Base-by-base conservation (phyloP, 2,113 vertebrate genomes). In the Campylomormyrus tamandua region DNA sequence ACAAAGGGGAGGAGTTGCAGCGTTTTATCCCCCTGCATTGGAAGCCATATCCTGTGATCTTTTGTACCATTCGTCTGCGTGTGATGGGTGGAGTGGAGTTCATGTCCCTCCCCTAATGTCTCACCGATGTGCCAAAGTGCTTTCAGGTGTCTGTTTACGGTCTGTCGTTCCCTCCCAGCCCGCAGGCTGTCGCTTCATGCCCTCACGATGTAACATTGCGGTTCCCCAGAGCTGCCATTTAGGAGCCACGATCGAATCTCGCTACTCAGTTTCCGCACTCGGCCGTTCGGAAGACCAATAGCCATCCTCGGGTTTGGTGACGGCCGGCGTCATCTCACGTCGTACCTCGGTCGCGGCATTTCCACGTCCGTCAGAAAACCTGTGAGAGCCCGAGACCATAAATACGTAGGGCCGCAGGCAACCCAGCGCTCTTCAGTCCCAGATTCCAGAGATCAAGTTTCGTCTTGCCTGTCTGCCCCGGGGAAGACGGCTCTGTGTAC, bases 121-220 rank as follows among this genome's bases (percentile, higher is more conserved):
- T 27, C 85, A 35, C 48, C 13, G 9, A 92, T 91, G 84, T 89
- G 93, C 92, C 91, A 80, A 50, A 83, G 62, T 0, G 84, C 91
- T 90, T 66, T 27, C 17, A 91, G 91, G 90, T 85, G 2, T 66
- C 17, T 89, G 45, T 89, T 45, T 80, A 83, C 21, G 50, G 87
- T 21, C 52, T 17, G 86, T 27, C 88, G 83, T 88, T 90, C 90
- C 85, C 85, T 88, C 52, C 84, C 66, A 90, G 87, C 45, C 1
- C 77, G 42, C 39, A 87, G 50, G 9, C 50, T 8, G 50, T 1
- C 5, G 13, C 48, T 87, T 52, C 13, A 35, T 48, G 35, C 17
- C 15, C 10, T 19, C 3, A 39, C 15, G 39, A 21, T 24, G 35
- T 45, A 39, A n/a, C 45, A 9, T 10, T 7, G 5, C 5, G 17